phyloP scores from a whole-genome alignment of 2,888 invertebrate genomes.

The Zygaena filipendulae region DNA sequence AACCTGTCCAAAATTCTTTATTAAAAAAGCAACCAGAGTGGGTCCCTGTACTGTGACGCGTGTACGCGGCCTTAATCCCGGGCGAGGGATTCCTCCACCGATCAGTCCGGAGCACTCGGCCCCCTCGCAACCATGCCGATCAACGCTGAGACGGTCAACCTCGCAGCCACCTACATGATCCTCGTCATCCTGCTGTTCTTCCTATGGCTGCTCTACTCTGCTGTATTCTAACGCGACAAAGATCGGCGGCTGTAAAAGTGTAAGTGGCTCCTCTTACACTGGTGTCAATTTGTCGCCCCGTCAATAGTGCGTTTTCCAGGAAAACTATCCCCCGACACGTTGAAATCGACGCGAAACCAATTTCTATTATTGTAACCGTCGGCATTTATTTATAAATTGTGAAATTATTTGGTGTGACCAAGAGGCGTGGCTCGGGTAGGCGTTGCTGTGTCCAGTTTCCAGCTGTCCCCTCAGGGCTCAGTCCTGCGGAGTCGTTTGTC shows the following conservation, averaged over 20 bases:
- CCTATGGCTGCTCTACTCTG: slow-evolving; percentile 75
- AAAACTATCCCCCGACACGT: too few species aligned
- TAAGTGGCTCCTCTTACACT: slow-evolving; percentile 15
- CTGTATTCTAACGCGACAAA: slow-evolving; percentile 41
- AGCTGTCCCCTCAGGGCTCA: slow-evolving; percentile 25
- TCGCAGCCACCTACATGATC: slow-evolving; percentile 78
- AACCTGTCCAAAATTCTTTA: background rate
- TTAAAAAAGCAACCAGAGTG: slow-evolving; percentile 24
- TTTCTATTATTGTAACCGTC: slow-evolving; percentile 33
- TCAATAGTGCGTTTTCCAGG: too few species aligned
- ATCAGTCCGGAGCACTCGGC: slow-evolving; percentile 31
- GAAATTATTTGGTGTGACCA: slow-evolving; percentile 25
- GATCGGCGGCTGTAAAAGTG: background rate
- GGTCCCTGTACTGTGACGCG: slow-evolving; percentile 43
- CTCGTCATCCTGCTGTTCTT: slow-evolving; percentile 73
- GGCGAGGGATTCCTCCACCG: slow-evolving; percentile 27
- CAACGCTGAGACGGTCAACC: slow-evolving; percentile 72
- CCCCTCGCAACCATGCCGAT: slow-evolving; percentile 51
- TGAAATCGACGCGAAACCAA: too few species aligned
- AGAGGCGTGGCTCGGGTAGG: slow-evolving; percentile 40
- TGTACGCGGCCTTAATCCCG: slow-evolving; percentile 21
- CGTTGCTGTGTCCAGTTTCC: slow-evolving; percentile 23
- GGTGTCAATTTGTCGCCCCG: too few species aligned
- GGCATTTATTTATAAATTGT: slow-evolving; percentile 46
- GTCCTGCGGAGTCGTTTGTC: slow-evolving; percentile 46